Evolutionary conservation across 2,113 vertebrate genomes (phyloP), one percentile per base, ranked within the genome.

Genomic region (Argyrosomus japonicus): DNA sequence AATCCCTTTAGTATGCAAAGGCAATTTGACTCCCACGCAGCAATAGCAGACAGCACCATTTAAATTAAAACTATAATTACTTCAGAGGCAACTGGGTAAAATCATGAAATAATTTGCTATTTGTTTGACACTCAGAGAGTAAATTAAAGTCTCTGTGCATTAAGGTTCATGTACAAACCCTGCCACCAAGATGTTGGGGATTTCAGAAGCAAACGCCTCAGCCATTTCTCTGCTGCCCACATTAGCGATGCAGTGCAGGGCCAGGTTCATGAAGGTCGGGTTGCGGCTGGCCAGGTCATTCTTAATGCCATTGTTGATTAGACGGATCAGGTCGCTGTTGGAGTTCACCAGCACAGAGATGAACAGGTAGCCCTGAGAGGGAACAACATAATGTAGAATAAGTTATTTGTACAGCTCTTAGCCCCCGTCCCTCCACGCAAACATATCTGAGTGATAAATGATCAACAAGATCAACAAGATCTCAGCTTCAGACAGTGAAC

Each of bases 211-310:
- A 1, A 97, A 97, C 29, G 97, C 97, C 89, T 97, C 97, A 0
- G 96, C 97, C 97, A 97, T 97, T 91, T 97, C 97, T 0, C 97
- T 95, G 94, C 96, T 97, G 92, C 97, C 97, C 83, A 97, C 97
- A 0, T 97, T 97, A 58, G 97, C 97, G 0, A 97, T 97, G 88
- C 97, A 97, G 92, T 97, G 97, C 85, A 97, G 92, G 2, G 97
- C 96, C 92, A 97, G 93, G 92, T 96, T 97, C 96, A 97, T 97
- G 94, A 97, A 97, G 89, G 96, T 97, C 17, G 97, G 96, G 91
- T 97, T 97, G 79, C 96, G 95, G 93, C 97, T 97, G 85, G 95
- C 91, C 90, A 97, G 93, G 95, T 97, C 97, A 0, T 97, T 97
- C 95, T 97, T 97, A 74, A 97, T 96, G 77, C 92, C 97, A 0